phyloP scores from a whole-genome alignment of 1,140 invertebrate genomes.

The Bombus fervidus region DNA sequence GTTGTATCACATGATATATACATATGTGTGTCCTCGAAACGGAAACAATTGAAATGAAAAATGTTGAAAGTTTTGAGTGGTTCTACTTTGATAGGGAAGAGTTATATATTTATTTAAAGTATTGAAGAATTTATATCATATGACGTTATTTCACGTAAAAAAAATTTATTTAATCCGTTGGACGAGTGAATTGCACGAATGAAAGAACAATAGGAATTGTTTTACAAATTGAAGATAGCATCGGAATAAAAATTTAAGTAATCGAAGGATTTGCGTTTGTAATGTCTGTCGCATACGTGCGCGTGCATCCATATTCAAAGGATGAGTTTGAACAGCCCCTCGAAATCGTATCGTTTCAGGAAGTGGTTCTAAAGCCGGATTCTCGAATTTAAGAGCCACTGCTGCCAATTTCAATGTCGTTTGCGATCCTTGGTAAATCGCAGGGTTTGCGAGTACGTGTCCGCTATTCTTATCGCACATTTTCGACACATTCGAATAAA shows the following conservation, averaged over 20 bases:
- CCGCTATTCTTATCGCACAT: not conserved
- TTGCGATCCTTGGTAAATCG: not conserved
- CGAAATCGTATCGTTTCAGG: slow-evolving; percentile 8
- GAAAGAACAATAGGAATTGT: not conserved
- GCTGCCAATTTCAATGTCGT: slow-evolving; percentile 19
- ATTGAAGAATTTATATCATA: not conserved
- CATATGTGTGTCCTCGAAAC: too few species aligned
- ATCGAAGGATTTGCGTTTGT: not conserved
- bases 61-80: too few species aligned
- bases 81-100: too few species aligned
- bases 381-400: not conserved
- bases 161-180: not conserved
- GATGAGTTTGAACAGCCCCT: not conserved
- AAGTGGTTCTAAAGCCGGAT: slow-evolving; percentile 19
- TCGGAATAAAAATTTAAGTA: not conserved
- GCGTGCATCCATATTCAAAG: not conserved
- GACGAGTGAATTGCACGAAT: too few species aligned
- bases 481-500: not conserved
- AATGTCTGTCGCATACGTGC: not conserved
- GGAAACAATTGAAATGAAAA: too few species aligned
- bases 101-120: too few species aligned
- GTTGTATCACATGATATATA: too few species aligned
- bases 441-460: not conserved
- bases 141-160: not conserved
- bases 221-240: not conserved